Percentiles rank a stretch among this genome's conserved stretches.
These are phyloP conservation scores for Pandemis heparana DNA, from an alignment of 2,888 invertebrate species.

Conservation along the genomic window DNA sequence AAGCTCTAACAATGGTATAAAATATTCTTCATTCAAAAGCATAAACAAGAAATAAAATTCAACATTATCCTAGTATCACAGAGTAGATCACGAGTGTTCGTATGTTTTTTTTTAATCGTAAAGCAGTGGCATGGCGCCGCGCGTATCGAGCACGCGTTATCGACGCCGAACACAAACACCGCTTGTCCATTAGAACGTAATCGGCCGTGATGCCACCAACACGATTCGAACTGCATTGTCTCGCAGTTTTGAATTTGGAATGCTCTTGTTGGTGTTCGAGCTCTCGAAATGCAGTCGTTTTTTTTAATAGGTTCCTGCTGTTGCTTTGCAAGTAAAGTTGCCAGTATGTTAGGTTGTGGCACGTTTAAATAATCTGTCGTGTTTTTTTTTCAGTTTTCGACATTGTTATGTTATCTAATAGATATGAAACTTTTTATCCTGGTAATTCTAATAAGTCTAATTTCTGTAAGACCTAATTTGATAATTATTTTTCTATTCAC, in stretches of 20 bases:
- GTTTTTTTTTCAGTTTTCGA: background rate
- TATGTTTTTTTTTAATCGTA: constrained; percentile 57
- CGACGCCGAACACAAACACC: constrained; percentile 80
- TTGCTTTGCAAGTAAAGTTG: constrained; percentile 13
- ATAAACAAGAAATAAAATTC: constrained; percentile 30
- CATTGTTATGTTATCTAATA: background rate
- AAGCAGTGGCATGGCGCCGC: constrained; percentile 83
- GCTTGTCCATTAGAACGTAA: constrained; percentile 86
- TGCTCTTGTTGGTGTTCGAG: constrained; percentile 48
- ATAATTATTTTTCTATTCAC: background rate
- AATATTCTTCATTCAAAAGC: constrained; percentile 24
- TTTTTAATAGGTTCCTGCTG: background rate
- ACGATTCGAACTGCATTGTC: constrained; percentile 74
- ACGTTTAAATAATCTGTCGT: background rate
- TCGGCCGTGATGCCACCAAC: constrained; percentile 84
- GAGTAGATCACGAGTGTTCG: constrained; percentile 67
- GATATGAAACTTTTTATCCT: background rate
- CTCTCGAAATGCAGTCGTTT: constrained; percentile 15
- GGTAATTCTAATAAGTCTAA: too few relatives aligned
- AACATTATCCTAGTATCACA: constrained; percentile 52
- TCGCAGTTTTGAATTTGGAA: constrained; percentile 69
- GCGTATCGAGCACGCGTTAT: constrained; percentile 81
- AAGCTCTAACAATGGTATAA: background rate
- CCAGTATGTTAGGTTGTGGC: background rate
- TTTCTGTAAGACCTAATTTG: too few relatives aligned